Conservation (phyloP, 2,888 invertebrate genomes). For the Cheilosia impressa region DNA sequence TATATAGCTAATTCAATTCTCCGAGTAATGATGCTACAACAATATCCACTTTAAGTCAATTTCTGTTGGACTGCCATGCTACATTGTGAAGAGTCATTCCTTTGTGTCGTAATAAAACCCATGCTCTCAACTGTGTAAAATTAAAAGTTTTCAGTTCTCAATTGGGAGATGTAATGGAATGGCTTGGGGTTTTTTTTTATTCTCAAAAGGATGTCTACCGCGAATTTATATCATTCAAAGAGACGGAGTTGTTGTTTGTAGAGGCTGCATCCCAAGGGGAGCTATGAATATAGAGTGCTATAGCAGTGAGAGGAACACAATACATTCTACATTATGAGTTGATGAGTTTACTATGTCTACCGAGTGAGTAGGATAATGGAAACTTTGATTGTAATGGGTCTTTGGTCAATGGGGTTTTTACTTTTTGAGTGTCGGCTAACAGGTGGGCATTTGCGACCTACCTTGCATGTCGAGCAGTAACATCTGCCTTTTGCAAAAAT, state of each 20-base stretch:
- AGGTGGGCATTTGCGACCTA: too few relatives aligned
- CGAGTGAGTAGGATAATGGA: too few relatives aligned
- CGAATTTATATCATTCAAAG: not conserved
- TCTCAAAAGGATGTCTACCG: not conserved
- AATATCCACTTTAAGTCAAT: slow-evolving; percentile 32
- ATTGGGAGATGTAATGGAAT: slow-evolving; percentile 16
- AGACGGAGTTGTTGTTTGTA: not conserved
- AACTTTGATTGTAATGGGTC: too few relatives aligned
- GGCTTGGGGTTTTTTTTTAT: not conserved
- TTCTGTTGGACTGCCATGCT: not conserved
- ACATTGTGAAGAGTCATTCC: slow-evolving; percentile 2
- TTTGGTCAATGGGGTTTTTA: too few relatives aligned
- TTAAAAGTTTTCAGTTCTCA: slow-evolving; percentile 14
- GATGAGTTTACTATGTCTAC: too few relatives aligned
- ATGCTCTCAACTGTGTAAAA: not conserved
- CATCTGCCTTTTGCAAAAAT: too few relatives aligned
- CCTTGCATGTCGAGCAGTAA: too few relatives aligned
- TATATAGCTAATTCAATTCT: slow-evolving; percentile 26
- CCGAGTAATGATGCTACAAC: slow-evolving; percentile 9
- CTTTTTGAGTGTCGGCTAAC: too few relatives aligned
- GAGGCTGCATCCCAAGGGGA: not conserved
- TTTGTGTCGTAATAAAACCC: slow-evolving; percentile 6
- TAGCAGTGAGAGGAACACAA: too few relatives aligned
- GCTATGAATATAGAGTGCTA: not conserved
- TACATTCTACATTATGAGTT: too few relatives aligned